Evolutionary conservation across 2,797 vertebrate species (phyloP).

Genomic region (Holocentrus rufus): DNA sequence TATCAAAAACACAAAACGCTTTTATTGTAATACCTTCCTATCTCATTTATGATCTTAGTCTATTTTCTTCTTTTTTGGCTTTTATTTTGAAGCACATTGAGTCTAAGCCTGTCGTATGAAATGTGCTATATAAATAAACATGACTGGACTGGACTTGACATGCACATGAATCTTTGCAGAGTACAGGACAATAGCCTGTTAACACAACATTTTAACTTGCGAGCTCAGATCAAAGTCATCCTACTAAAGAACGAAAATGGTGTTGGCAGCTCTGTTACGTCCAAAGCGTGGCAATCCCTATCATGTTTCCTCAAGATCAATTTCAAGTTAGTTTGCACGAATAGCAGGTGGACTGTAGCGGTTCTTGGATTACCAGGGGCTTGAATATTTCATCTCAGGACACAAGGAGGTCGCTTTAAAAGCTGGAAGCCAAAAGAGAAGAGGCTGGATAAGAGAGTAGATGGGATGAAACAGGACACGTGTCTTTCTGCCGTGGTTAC

Average conservation of each 20-base stretch:
- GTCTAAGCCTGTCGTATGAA: too few relatives aligned
- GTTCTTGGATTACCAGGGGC: slow-evolving; percentile 61
- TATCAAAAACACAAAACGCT: neutral
- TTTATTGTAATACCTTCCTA: too few relatives aligned
- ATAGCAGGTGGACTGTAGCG: slow-evolving; percentile 58
- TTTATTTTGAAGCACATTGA: too few relatives aligned
- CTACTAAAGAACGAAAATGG: slow-evolving; percentile 15
- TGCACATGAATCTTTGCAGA: neutral
- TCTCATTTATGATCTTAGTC: too few relatives aligned
- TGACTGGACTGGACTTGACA: too few relatives aligned
- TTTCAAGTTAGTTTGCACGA: slow-evolving; percentile 48
- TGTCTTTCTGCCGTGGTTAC: slow-evolving; percentile 44
- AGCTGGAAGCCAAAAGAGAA: slow-evolving; percentile 61
- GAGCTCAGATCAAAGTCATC: slow-evolving; percentile 28
- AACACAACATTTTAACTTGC: slow-evolving; percentile 28
- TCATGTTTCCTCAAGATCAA: slow-evolving; percentile 74
- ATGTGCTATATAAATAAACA: too few relatives aligned
- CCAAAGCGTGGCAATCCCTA: slow-evolving; percentile 49
- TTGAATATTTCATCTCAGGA: slow-evolving; percentile 78
- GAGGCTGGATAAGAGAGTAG: neutral
- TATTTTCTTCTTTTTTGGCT: too few relatives aligned
- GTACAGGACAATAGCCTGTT: neutral
- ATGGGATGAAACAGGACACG: slow-evolving; percentile 52
- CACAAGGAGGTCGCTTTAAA: slow-evolving; percentile 50
- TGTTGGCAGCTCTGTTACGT: slow-evolving; percentile 55